Conservation (phyloP, 2,888 invertebrate species). For the Ophion slaviceki region DNA sequence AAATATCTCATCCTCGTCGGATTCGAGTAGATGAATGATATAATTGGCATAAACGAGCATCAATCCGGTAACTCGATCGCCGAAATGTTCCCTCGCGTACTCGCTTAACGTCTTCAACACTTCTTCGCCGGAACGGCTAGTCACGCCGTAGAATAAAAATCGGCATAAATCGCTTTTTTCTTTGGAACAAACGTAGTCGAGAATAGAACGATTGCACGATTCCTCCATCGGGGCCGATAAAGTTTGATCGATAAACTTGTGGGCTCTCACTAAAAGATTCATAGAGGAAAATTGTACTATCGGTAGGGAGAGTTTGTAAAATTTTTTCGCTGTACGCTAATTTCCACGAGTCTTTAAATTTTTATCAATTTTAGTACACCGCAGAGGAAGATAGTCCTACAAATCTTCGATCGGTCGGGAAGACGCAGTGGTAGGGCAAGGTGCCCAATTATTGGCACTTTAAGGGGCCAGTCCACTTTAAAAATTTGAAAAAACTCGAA, state of each 20-base stretch:
- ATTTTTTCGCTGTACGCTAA: background rate
- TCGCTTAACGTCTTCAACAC: conserved; percentile 52
- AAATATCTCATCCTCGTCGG: conserved; percentile 65
- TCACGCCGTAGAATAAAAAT: conserved; percentile 61
- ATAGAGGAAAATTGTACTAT: background rate
- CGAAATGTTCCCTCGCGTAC: conserved; percentile 57
- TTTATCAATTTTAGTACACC: too few species aligned
- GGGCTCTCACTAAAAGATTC: background rate
- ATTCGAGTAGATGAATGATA: conserved; percentile 66
- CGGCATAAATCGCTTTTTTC: conserved; percentile 58
- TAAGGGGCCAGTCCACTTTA: too few species aligned
- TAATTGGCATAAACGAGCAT: conserved; percentile 63
- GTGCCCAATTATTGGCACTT: too few species aligned
- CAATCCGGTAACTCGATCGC: conserved; percentile 63
- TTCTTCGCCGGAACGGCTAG: conserved; percentile 44
- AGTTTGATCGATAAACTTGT: conserved; percentile 57
- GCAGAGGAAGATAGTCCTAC: too few species aligned
- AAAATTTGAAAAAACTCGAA: too few species aligned
- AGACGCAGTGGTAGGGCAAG: too few species aligned
- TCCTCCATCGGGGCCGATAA: conserved; percentile 61
- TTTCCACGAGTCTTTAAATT: too few species aligned
- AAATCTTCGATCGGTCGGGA: too few species aligned
- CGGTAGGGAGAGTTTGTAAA: background rate
- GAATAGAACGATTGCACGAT: conserved; percentile 50
- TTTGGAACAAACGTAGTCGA: conserved; percentile 52